Conservation (phyloP, 1,140 invertebrate genomes). For the Macrobrachium rosenbergii region DNA sequence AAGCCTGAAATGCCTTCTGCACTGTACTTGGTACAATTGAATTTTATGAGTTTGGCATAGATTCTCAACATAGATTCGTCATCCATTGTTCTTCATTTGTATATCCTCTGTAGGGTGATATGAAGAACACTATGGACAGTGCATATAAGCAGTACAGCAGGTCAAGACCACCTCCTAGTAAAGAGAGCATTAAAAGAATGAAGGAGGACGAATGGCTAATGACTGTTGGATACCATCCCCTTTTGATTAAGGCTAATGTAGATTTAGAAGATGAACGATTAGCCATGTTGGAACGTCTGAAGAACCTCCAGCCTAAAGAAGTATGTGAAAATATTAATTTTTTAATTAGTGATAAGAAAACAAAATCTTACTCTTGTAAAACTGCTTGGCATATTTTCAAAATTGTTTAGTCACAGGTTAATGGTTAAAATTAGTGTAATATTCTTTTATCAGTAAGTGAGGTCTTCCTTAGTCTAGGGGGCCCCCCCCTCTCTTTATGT, state of each 20-base stretch:
- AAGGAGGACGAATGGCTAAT: constrained; percentile 74
- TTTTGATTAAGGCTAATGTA: constrained; percentile 19
- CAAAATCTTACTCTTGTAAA: too few relatives aligned
- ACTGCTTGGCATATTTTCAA: too few relatives aligned
- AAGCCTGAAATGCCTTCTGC: not conserved
- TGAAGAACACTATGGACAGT: constrained; percentile 84
- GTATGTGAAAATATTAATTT: not conserved
- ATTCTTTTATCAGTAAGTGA: too few relatives aligned
- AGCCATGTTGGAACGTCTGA: constrained; percentile 26
- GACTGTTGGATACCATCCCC: constrained; percentile 27
- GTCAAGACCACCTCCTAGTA: constrained; percentile 87
- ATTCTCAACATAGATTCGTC: not conserved
- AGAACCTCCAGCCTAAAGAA: constrained; percentile 46
- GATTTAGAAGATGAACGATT: constrained; percentile 31
- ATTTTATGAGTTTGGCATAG: not conserved
- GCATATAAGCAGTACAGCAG: constrained; percentile 91
- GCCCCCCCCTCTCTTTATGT: too few relatives aligned
- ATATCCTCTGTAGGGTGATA: constrained; percentile 75
- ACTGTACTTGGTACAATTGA: not conserved
- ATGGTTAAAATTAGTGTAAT: too few relatives aligned
- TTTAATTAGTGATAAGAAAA: too few relatives aligned
- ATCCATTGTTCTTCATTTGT: not conserved
- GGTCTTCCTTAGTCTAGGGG: too few relatives aligned
- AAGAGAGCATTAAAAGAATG: constrained; percentile 88
- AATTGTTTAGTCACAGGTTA: too few relatives aligned